Conservation (phyloP, 1,140 invertebrate species). For the Chironomus striatipennis region DNA sequence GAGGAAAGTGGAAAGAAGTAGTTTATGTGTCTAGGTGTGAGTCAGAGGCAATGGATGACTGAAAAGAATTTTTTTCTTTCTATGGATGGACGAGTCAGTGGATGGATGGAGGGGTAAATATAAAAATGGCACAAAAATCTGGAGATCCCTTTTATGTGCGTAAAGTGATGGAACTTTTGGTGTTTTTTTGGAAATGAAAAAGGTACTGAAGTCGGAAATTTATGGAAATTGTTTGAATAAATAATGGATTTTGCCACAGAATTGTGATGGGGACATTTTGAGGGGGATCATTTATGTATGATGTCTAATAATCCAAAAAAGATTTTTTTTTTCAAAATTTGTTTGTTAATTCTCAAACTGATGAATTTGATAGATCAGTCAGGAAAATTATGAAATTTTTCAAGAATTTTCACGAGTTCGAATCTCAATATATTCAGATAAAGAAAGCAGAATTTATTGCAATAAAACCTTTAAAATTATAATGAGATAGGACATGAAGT, state of each 20-base stretch:
- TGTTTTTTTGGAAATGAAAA: not conserved
- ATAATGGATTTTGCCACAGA: constrained; percentile 16
- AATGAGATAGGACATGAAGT: too few relatives aligned
- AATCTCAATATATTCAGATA: too few relatives aligned
- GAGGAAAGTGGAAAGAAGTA: not conserved
- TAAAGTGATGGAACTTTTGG: not conserved
- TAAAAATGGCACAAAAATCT: not conserved
- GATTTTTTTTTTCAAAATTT: constrained; percentile 4
- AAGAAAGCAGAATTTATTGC: too few relatives aligned
- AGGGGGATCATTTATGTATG: too few relatives aligned
- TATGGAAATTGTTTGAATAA: constrained; percentile 23
- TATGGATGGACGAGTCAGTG: not conserved
- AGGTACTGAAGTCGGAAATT: constrained; percentile 15
- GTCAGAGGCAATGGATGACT: not conserved
- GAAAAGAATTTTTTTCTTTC: not conserved
- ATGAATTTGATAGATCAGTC: too few relatives aligned
- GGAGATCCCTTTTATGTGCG: constrained; percentile 12
- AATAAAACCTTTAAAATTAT: too few relatives aligned
- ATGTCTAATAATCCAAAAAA: too few relatives aligned
- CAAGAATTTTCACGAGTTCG: too few relatives aligned
- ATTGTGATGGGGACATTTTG: not conserved
- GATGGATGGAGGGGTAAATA: not conserved
- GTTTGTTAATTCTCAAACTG: too few relatives aligned
- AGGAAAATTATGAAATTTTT: too few relatives aligned
- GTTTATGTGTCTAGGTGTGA: not conserved